Conservation (phyloP, 2,113 vertebrate species). For the Catharus minimus region DNA sequence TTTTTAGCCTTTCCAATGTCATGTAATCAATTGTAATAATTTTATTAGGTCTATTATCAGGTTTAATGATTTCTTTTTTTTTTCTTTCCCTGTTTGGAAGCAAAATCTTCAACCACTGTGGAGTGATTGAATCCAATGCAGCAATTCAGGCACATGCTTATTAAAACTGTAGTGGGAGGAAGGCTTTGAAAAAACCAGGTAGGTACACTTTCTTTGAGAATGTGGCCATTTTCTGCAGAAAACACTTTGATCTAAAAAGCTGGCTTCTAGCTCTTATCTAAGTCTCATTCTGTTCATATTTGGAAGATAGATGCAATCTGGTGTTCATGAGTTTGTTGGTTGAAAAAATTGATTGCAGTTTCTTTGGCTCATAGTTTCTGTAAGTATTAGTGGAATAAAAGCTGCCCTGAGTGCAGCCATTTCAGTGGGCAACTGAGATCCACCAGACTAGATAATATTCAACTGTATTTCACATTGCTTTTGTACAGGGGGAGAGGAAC, state of each 20-base stretch:
- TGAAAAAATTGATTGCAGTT: not conserved
- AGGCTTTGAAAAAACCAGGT: not conserved
- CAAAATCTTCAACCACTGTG: not conserved
- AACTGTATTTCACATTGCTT: not conserved
- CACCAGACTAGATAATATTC: not conserved
- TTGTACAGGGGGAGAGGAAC: not conserved
- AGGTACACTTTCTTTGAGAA: not conserved
- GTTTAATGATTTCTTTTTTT: not conserved
- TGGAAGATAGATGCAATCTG: not conserved
- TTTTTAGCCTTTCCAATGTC: not conserved
- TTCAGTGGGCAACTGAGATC: not conserved
- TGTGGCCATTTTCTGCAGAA: not conserved
- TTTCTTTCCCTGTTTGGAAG: not conserved
- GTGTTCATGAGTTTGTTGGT: not conserved
- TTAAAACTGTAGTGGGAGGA: not conserved
- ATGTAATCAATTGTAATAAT: not conserved
- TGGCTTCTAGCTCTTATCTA: not conserved
- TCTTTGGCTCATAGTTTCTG: not conserved
- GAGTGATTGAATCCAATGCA: not conserved
- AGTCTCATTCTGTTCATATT: not conserved
- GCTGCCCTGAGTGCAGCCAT: not conserved
- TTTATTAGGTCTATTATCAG: slow-evolving; percentile 2
- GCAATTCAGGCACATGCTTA: not conserved
- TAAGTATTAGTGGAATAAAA: not conserved
- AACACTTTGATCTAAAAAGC: not conserved